Evolutionary conservation across 2,888 invertebrate genomes (phyloP), one percentile per base, ranked within the genome.

Genomic region (Diarsia dahlii): DNA sequence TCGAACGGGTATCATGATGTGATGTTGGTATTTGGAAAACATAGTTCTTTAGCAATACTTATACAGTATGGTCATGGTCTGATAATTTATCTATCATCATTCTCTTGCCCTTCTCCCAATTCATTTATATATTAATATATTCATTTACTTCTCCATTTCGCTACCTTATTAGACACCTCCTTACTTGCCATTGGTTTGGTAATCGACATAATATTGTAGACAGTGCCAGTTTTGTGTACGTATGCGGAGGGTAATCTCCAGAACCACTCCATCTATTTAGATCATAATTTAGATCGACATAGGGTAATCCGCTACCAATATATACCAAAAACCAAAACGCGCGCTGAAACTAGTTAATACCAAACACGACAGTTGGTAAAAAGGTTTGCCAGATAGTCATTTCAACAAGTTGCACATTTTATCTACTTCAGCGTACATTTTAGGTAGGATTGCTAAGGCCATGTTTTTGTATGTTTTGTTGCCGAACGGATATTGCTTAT

Each of bases 1-100:
- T 67, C 20, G 54, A 74, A 74, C 23, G 34, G 20, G 20, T 15
- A 67, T 5, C 66, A 34, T 28, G 28, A 67, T 66, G 20, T 54
- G 12, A 28, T 63, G 28, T 68, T 52, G 15, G 28, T 28, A 63
- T 54, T 20, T 60, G 8, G 34, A 12, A n/a, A 34, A 18, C 15
- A 23, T 70, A n/a, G 45, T 64, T 54, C 23, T 46, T 45, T 10
- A 10, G 4, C 4, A 45, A 52, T 23, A 39, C 8, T 34, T 34
- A 45, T 58, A 39, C 3, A 13, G 34, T 23, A 4, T 39, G 8
- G 39, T 39, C 5, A 3, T 39, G 39, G 2, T 39, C 39, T 39
- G 4, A 3, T 39, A 28, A 39, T 39, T 39, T 39, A 39, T 39
- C 39, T 39, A 39, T 39, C 39, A 39, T 39, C 39, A 39, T 39